Conservation (phyloP, 2,797 vertebrate genomes). For the Nasua narica region DNA sequence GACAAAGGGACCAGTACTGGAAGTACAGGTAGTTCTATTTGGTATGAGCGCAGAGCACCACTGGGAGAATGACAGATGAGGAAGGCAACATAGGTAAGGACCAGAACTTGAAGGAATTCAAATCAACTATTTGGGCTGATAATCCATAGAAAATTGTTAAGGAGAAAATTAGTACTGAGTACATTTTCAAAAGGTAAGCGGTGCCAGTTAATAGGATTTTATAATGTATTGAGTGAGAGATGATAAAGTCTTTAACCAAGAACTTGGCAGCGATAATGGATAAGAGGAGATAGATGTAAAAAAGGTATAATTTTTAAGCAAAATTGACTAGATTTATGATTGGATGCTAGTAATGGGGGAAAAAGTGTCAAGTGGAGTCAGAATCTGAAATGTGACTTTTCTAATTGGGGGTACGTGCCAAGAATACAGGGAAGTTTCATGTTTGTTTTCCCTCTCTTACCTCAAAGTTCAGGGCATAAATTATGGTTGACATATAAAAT, state of each 20-base stretch:
- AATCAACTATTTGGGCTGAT: neutral
- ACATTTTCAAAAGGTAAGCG: neutral
- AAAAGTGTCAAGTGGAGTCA: neutral
- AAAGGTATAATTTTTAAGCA: neutral
- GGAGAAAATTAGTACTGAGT: neutral
- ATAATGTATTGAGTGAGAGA: neutral
- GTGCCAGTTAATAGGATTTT: neutral
- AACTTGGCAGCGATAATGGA: neutral
- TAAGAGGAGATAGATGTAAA: neutral
- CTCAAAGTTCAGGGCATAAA: conserved; percentile 16
- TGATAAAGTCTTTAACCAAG: neutral
- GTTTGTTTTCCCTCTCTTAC: conserved; percentile 32
- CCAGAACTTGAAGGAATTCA: neutral
- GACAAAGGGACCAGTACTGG: neutral
- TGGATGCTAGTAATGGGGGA: neutral
- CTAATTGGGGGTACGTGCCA: neutral
- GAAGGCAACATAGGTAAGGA: neutral
- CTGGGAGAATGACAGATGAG: neutral
- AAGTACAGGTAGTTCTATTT: neutral
- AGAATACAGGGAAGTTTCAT: neutral
- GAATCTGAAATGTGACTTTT: neutral
- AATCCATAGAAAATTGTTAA: neutral
- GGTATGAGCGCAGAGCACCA: neutral
- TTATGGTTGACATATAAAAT: neutral
- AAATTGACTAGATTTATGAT: conserved; percentile 2